A percentile compares a stretch with the other conserved stretches of the same genome.
These are phyloP conservation scores for Lepidocyrtinus sp. DNA, from an alignment of 2,888 invertebrate species.

Conservation along the genomic window DNA sequence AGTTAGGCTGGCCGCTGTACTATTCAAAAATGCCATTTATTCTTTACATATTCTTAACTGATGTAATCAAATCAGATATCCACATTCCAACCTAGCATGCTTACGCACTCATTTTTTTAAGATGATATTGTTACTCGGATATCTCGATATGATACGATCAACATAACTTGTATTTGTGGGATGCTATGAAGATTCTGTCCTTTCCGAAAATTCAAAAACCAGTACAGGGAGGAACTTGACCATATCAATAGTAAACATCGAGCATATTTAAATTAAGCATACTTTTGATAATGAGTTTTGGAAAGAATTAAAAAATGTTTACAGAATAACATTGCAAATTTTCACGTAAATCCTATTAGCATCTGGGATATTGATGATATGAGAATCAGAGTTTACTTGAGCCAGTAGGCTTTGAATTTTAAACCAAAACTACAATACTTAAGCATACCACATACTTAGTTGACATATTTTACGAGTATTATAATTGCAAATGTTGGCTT, in stretches of 20 bases:
- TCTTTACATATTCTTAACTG: background rate
- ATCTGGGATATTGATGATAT: too few species aligned
- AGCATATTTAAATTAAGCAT: too few species aligned
- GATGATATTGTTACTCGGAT: constrained; percentile 37
- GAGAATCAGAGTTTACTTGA: too few species aligned
- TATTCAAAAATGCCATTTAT: background rate
- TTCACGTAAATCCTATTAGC: too few species aligned
- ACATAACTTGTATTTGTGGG: too few species aligned
- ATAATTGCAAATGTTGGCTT: background rate
- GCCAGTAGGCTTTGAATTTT: too few species aligned
- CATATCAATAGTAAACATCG: too few species aligned
- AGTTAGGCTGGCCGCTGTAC: background rate
- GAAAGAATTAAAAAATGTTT: constrained; percentile 18
- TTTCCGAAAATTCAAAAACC: background rate
- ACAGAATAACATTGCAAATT: too few species aligned
- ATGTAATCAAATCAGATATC: background rate
- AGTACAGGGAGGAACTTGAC: background rate
- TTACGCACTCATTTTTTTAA: background rate
- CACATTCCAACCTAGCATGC: background rate
- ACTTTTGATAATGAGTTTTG: background rate
- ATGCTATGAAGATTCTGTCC: background rate
- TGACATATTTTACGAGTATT: background rate
- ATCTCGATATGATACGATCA: background rate
- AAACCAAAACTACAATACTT: too few species aligned
- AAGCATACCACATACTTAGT: background rate